phyloP scores from a whole-genome alignment of 2,888 invertebrate genomes.

The Chymomyza caudatula region DNA sequence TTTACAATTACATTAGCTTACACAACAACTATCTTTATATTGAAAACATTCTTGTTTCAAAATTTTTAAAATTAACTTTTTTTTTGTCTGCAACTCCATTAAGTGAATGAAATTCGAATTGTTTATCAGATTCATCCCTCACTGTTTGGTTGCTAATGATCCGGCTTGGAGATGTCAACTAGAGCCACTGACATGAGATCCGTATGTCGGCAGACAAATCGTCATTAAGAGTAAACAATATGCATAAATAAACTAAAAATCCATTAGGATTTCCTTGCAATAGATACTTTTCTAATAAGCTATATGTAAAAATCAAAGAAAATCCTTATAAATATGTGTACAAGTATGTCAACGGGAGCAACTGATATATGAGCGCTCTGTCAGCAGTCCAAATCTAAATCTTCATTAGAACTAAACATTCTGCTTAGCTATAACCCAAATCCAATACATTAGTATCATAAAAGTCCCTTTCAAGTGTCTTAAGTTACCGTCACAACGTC shows the following conservation, averaged over 20 bases:
- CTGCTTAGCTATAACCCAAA: background rate
- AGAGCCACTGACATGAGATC: background rate
- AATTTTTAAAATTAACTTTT: no score
- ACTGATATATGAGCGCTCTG: background rate
- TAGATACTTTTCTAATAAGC: background rate
- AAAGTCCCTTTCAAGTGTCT: constrained; percentile 45
- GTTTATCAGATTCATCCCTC: no score
- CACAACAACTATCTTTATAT: no score
- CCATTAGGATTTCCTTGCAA: background rate
- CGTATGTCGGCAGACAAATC: constrained; percentile 25
- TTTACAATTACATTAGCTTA: no score
- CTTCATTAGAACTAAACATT: background rate
- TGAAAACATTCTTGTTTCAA: no score
- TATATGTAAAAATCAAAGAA: no score
- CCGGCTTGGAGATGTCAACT: background rate
- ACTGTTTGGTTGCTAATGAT: no score
- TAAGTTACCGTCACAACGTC: constrained; percentile 32
- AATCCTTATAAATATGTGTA: background rate
- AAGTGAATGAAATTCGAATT: no score
- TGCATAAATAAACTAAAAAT: background rate
- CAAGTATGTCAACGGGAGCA: constrained; percentile 28
- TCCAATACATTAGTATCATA: background rate
- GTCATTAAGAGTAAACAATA: constrained; percentile 31
- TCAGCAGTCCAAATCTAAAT: background rate
- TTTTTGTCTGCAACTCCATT: no score